A percentile compares a stretch with the other conserved stretches of the same genome.
Evolutionary conservation across 2,113 vertebrate species (phyloP).

Genomic region (Plestiodon gilberti): DNA sequence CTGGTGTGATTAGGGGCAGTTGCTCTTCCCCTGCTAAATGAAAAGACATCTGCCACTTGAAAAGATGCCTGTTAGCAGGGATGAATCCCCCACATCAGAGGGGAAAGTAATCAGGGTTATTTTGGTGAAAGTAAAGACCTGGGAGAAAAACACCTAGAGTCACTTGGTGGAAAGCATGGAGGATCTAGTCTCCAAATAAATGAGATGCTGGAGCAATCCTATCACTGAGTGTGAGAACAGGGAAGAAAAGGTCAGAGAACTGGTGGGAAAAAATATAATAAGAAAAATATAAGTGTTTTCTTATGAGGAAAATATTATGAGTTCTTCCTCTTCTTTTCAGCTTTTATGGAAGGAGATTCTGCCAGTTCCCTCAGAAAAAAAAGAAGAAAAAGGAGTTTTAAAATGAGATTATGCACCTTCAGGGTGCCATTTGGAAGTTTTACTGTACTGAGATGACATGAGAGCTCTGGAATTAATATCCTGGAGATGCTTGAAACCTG

Average conservation of each 20-base stretch:
- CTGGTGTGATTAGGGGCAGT: no score
- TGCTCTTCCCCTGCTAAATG: no score
- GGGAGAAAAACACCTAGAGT: neutral
- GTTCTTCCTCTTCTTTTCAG: slow-evolving; percentile 79
- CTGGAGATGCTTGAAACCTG: slow-evolving; percentile 87
- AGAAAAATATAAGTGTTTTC: slow-evolving; percentile 84
- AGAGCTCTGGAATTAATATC: slow-evolving; percentile 89
- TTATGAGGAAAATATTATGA: slow-evolving; percentile 85
- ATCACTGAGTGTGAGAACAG: slow-evolving; percentile 47
- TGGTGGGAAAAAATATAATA: slow-evolving; percentile 72
- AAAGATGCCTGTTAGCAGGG: no score
- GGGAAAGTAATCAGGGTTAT: neutral
- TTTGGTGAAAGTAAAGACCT: neutral
- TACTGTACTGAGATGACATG: slow-evolving; percentile 88
- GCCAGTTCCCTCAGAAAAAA: slow-evolving; percentile 83
- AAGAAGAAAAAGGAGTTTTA: slow-evolving; percentile 86
- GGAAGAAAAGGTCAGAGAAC: slow-evolving; percentile 77
- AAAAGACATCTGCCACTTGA: no score
- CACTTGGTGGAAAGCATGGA: neutral
- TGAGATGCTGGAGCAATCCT: slow-evolving; percentile 66
- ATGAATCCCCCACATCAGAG: neutral
- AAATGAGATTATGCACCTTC: slow-evolving; percentile 90
- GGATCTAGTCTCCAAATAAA: slow-evolving; percentile 70
- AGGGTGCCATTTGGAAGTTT: slow-evolving; percentile 90
- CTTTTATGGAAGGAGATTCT: slow-evolving; percentile 87